Evolutionary conservation across 2,888 invertebrate species (phyloP), one percentile per base, ranked within the genome.

Genomic region (Phorcus lineatus): DNA sequence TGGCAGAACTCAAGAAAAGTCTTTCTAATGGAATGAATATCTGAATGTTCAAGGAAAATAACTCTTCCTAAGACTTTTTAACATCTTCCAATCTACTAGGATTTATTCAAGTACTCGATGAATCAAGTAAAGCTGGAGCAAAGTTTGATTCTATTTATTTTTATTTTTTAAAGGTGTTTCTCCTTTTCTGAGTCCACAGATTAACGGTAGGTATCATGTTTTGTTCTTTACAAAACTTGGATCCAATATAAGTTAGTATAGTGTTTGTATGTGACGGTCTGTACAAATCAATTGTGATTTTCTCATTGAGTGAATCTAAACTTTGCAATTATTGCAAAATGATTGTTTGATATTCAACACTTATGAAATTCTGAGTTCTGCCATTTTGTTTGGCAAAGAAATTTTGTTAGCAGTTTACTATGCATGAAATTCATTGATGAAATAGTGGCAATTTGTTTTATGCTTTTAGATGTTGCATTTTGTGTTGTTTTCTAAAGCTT

Each of bases 141-240:
- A 16, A 57, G 62, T 78, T 47, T 62, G 77, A 67, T 70, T 76
- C 54, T 62, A 16, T 47, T 53, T 80, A 55, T 81, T 80, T 84
- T 86, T 80, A 80, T 85, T 85, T 84, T 81, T 87, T 86, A 81
- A 86, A 88, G 88, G 88, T 88, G 83, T 86, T 70, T 83, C 84
- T 66, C 82, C 85, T 81, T 82, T 85, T 80, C 82, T 87, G 84
- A 84, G 84, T 76, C 83, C 83, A 78, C 88, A 86, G 83, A 80
- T 88, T 81, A 88, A 88, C 83, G 88, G 88, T 86, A 85, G 79
- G 84, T 85, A 83, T 79, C 54, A 74, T 13, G 52, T 70, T n/a
- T 74, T 74, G 22, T 53, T 79, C 54, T 22, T 57, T 79, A 19
- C 28, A 52, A 74, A 78, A 19, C 31, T 53, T 55, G 55, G 47